Conservation (phyloP, 2,113 vertebrate genomes). For the Fregetta grallaria region DNA sequence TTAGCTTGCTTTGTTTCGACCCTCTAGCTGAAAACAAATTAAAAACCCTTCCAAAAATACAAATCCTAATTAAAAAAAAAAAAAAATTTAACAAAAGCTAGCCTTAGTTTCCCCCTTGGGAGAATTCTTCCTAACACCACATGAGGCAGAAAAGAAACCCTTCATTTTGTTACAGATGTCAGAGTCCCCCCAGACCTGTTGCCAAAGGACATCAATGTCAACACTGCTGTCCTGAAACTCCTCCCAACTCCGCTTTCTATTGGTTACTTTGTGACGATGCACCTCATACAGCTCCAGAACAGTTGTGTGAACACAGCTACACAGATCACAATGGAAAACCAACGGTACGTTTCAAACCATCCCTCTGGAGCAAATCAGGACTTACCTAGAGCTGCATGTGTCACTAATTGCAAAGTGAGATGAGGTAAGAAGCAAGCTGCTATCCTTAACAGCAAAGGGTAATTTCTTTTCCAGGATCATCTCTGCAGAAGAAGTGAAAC, state of each 20-base stretch:
- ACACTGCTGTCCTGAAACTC: conserved; percentile 3
- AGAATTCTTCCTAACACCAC: background rate
- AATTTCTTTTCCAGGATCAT: background rate
- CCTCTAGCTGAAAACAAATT: background rate
- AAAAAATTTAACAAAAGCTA: background rate
- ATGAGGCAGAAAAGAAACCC: background rate
- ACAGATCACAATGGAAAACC: background rate
- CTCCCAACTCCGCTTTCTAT: background rate
- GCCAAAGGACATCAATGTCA: background rate
- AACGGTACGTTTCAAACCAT: background rate
- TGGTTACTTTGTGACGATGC: background rate
- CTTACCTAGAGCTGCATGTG: no score
- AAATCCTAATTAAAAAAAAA: background rate
- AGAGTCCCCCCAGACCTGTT: background rate
- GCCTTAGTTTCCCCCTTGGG: background rate
- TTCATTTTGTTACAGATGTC: background rate
- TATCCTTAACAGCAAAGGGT: background rate
- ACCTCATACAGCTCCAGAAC: conserved; percentile 28
- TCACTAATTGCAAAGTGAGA: background rate
- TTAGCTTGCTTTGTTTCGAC: background rate
- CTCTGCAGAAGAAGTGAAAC: background rate
- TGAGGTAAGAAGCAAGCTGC: background rate
- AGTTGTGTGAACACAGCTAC: background rate
- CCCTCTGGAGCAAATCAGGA: background rate
- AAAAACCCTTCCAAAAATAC: background rate